Base-by-base conservation (phyloP, 2,888 invertebrate species). In the Hypselothyrea guttata region DNA sequence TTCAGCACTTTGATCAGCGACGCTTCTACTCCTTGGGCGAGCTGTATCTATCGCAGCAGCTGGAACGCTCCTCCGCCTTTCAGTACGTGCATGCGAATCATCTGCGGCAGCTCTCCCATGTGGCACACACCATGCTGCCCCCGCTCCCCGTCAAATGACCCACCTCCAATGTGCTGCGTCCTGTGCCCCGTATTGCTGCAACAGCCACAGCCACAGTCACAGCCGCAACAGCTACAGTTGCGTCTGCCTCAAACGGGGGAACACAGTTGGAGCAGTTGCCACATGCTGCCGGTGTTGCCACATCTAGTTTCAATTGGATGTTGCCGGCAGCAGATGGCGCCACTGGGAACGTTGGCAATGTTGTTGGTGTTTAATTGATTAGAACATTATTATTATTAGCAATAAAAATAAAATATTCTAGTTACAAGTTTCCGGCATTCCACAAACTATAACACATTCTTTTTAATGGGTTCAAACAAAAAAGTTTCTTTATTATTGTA, bases 21-120 rank as follows among this genome's bases (percentile, higher is more conserved):
- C 86, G 89, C 9, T 87, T 90, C 65, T 89, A 90, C 56, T 86
- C 88, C 0, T 69, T 90, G 18, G 87, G 89, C 2, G 90, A 90
- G 22, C 71, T 90, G 9, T 90, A 90, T 68, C 73, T 90, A 4
- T 87, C 88, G 0, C 89, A 89, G 59, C 88, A 88, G 1, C 60
- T 88, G 55, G 90, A 90, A 56, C 87, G 87, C 16, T 75, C 88
- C 15, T 90, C 90, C 31, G 90, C 90, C 31, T 90, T 90, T 72
- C 90, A 90, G 48, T 90, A 90, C 38, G 89, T 89, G 0, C 89
- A 89, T 56, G 87, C 87, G 33, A 88, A 86, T 60, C 86, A 88
- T 59, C 55, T 87, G 59, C 56, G 87, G 7, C 86, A 87, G 38
- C 56, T 88, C 5, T 77, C 75, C n/a, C 75, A 68, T 54, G 86